These are phyloP conservation scores for Polyodon spathula DNA, from an alignment of 2,113 vertebrate genomes.

Conservation along the genomic window DNA sequence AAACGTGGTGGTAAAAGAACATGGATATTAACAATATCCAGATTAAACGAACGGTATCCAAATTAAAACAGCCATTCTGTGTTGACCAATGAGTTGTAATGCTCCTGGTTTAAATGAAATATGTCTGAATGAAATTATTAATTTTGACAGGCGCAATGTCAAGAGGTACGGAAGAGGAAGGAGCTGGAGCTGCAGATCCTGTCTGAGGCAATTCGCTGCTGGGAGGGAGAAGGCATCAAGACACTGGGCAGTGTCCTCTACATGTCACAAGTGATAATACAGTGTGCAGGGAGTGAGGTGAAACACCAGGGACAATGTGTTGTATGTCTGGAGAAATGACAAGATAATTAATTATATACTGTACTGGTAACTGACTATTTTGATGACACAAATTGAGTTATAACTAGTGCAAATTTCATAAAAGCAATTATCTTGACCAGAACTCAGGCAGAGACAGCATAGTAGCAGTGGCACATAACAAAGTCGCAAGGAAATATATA, in stretches of 20 bases:
- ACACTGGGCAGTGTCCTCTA: constrained; percentile 83
- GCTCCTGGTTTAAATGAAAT: not conserved
- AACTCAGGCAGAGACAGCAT: constrained; percentile 12
- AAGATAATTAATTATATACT: no score
- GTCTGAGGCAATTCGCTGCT: constrained; percentile 82
- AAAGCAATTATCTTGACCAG: no score
- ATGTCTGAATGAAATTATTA: constrained; percentile 14
- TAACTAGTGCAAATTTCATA: no score
- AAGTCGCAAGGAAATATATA: no score
- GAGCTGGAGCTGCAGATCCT: constrained; percentile 93
- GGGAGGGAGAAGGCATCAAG: constrained; percentile 94
- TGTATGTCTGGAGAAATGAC: no score
- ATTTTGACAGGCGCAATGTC: constrained; percentile 75
- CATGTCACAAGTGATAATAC: constrained; percentile 91
- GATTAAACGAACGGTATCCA: no score
- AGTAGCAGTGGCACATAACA: constrained; percentile 17
- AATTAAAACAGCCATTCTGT: no score
- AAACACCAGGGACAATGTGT: constrained; percentile 15
- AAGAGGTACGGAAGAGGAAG: constrained; percentile 90
- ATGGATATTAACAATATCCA: no score
- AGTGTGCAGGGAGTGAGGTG: constrained; percentile 81
- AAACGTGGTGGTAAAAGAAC: no score
- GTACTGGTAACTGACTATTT: no score
- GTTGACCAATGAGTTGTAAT: not conserved
- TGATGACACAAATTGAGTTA: no score